Evolutionary conservation across 2,888 invertebrate species (phyloP).

Genomic region (Encarsia formosa): DNA sequence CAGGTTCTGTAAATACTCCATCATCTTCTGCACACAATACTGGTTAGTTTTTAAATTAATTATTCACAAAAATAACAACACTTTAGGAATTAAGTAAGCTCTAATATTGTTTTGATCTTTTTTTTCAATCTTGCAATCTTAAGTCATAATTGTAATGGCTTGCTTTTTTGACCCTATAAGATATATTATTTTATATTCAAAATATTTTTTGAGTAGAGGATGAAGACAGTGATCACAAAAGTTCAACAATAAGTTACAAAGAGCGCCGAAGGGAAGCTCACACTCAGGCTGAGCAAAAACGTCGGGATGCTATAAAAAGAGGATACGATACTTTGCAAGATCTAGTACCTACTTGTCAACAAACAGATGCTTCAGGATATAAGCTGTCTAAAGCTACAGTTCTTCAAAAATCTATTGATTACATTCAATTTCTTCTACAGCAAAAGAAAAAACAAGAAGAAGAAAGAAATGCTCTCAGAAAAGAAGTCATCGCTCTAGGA

Average conservation of each 20-base stretch:
- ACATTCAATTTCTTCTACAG: constrained; percentile 85
- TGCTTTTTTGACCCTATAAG: too few species aligned
- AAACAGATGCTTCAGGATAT: constrained; percentile 85
- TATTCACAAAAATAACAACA: too few species aligned
- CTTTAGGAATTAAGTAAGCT: too few species aligned
- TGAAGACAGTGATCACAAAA: constrained; percentile 58
- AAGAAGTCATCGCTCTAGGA: constrained; percentile 88
- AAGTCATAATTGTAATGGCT: too few species aligned
- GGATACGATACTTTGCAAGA: constrained; percentile 93
- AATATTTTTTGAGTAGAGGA: constrained; percentile 62
- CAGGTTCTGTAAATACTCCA: constrained; percentile 73
- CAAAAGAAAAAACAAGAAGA: constrained; percentile 93
- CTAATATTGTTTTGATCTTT: not conserved
- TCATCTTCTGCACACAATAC: constrained; percentile 78
- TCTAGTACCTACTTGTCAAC: constrained; percentile 90
- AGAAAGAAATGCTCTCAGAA: constrained; percentile 82
- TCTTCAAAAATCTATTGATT: constrained; percentile 90
- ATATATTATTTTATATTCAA: constrained; percentile 74
- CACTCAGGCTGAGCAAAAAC: constrained; percentile 93
- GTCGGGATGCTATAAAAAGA: constrained; percentile 94
- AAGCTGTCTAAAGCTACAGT: constrained; percentile 95
- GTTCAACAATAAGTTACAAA: constrained; percentile 77
- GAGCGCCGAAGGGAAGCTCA: constrained; percentile 92
- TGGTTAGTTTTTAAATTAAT: constrained; percentile 57
- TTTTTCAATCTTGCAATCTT: not conserved